phyloP scores from a whole-genome alignment of 2,888 invertebrate genomes.

The Lydus trimaculatus region DNA sequence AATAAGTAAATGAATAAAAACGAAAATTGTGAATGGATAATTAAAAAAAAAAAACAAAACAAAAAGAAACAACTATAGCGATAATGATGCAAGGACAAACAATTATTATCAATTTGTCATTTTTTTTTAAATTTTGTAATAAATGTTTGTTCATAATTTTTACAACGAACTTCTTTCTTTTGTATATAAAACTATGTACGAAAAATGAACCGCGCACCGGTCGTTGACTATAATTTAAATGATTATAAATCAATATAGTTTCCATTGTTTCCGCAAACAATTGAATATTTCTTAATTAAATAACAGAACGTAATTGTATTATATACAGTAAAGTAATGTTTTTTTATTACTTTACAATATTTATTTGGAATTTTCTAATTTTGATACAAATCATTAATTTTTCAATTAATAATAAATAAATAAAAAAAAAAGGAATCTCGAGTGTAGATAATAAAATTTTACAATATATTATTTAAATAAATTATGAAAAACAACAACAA shows the following conservation, averaged over 20 bases:
- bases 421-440: background rate
- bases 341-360: background rate
- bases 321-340: background rate
- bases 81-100: too few relatives aligned
- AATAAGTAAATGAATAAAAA: too few relatives aligned
- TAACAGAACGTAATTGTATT: conserved; percentile 3
- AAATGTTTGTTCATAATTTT: too few relatives aligned
- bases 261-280: conserved; percentile 2
- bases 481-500: background rate
- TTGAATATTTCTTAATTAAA: conserved; percentile 4
- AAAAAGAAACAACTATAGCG: too few relatives aligned
- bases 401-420: conserved; percentile 1
- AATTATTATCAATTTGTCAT: too few relatives aligned
- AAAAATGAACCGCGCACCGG: background rate
- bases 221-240: background rate
- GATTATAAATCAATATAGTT: background rate
- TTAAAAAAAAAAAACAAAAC: too few relatives aligned
- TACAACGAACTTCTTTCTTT: too few relatives aligned
- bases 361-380: background rate
- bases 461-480: background rate
- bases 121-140: too few relatives aligned
- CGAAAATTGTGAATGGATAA: too few relatives aligned
- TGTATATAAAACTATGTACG: too few relatives aligned
- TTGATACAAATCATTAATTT: conserved; percentile 1
- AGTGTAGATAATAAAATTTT: background rate